Percentiles rank a stretch among this genome's conserved stretches.
phyloP scores from a whole-genome alignment of 2,888 invertebrate genomes.

The Nasonovia ribisnigri region DNA sequence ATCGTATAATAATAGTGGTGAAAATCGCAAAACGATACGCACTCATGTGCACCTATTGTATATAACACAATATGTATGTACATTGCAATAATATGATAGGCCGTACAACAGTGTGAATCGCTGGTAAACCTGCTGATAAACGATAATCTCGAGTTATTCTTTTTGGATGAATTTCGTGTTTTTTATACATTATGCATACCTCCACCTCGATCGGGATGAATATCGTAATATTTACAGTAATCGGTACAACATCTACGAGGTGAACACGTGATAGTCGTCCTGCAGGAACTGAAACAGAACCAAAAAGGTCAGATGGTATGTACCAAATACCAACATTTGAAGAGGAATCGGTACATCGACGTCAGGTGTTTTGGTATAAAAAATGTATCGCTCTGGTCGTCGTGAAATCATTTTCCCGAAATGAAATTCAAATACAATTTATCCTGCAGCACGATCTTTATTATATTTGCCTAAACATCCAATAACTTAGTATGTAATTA shows the following conservation, averaged over 20 bases:
- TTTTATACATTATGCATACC: background rate
- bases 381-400: background rate
- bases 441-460: too few species aligned
- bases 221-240: background rate
- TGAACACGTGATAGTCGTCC: background rate
- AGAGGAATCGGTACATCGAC: background rate
- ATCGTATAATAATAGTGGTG: background rate
- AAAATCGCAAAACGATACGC: background rate
- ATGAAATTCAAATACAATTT: background rate
- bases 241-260: background rate
- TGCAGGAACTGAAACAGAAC: background rate
- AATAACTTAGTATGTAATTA: background rate
- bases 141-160: background rate
- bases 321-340: background rate
- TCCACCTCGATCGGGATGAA: background rate
- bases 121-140: background rate
- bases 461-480: background rate
- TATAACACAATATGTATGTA: background rate
- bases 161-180: background rate
- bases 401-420: background rate
- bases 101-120: background rate
- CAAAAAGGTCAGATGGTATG: background rate
- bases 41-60: background rate
- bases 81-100: background rate
- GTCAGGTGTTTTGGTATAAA: background rate